Conservation (phyloP, 1,140 invertebrate species). For the Acromyrmex echinatior region DNA sequence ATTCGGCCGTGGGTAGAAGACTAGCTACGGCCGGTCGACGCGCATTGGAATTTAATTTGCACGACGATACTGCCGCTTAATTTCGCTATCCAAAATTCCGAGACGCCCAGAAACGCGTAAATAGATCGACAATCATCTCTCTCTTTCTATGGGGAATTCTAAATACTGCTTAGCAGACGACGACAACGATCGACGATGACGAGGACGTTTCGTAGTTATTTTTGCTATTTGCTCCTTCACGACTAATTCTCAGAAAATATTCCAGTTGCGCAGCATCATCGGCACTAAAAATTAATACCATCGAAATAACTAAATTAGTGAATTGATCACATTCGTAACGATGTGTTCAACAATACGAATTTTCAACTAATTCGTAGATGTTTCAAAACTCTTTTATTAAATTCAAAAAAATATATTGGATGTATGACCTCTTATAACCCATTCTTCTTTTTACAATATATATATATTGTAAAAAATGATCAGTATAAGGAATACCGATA, state of each 20-base stretch:
- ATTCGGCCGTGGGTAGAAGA: slow-evolving; percentile 34
- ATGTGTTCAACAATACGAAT: background rate
- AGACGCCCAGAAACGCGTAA: slow-evolving; percentile 50
- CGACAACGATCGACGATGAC: background rate
- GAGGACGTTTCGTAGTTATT: slow-evolving; percentile 18
- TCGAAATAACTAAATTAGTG: slow-evolving; percentile 16
- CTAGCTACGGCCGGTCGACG: background rate
- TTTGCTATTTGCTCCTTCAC: slow-evolving; percentile 37
- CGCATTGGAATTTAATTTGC: slow-evolving; percentile 54
- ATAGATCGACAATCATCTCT: slow-evolving; percentile 34
- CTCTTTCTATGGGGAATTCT: background rate
- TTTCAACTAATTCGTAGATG: background rate
- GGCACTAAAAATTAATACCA: slow-evolving; percentile 13
- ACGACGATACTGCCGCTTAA: slow-evolving; percentile 42
- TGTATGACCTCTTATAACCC: too few relatives aligned
- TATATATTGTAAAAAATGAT: too few relatives aligned
- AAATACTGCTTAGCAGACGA: slow-evolving; percentile 41
- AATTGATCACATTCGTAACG: background rate
- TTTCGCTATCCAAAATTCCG: slow-evolving; percentile 50
- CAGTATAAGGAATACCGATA: too few relatives aligned
- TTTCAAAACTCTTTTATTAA: slow-evolving; percentile 13
- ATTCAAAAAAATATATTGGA: background rate
- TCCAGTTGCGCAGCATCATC: background rate
- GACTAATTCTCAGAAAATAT: slow-evolving; percentile 40
- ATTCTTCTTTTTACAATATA: too few relatives aligned